Percentiles rank a stretch among this genome's conserved stretches.
These are phyloP conservation scores for Zoanthus gigantus DNA, from an alignment of 92 coral and sea anemone species.

Conservation along the genomic window DNA sequence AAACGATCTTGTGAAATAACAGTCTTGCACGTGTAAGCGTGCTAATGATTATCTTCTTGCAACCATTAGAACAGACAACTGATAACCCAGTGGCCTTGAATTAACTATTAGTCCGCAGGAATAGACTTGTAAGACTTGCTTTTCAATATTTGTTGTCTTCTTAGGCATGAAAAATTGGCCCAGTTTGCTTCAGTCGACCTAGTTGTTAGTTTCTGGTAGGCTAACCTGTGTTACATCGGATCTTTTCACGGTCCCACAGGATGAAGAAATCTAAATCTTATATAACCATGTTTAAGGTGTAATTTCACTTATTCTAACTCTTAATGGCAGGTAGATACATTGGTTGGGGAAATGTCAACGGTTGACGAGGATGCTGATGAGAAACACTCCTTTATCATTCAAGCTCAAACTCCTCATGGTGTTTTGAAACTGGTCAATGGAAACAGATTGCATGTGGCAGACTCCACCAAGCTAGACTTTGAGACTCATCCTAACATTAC, in stretches of 20 bases:
- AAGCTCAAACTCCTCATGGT: constrained; percentile 70
- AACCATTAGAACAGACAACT: no score
- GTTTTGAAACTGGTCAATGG: constrained; percentile 38
- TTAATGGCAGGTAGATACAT: constrained; percentile 45
- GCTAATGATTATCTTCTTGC: no score
- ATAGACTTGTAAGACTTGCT: no score
- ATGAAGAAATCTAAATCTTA: no score
- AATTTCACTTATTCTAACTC: not conserved
- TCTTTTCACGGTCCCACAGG: no score
- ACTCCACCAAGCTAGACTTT: constrained; percentile 58
- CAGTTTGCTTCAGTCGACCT: not conserved
- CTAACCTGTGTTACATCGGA: not conserved
- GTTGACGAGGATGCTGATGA: constrained; percentile 70
- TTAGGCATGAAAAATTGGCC: not conserved
- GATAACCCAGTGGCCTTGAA: no score
- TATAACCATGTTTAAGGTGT: no score
- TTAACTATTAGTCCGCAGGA: no score
- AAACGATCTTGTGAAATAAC: no score
- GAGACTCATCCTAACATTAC: constrained; percentile 65
- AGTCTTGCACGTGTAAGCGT: no score
- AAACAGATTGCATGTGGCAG: constrained; percentile 67
- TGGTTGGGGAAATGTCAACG: constrained; percentile 70
- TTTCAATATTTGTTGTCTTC: not conserved
- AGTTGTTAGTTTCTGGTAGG: not conserved
- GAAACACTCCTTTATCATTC: constrained; percentile 70